Base-by-base conservation (phyloP, 2,797 vertebrate species). In the Trichosurus vulpecula region DNA sequence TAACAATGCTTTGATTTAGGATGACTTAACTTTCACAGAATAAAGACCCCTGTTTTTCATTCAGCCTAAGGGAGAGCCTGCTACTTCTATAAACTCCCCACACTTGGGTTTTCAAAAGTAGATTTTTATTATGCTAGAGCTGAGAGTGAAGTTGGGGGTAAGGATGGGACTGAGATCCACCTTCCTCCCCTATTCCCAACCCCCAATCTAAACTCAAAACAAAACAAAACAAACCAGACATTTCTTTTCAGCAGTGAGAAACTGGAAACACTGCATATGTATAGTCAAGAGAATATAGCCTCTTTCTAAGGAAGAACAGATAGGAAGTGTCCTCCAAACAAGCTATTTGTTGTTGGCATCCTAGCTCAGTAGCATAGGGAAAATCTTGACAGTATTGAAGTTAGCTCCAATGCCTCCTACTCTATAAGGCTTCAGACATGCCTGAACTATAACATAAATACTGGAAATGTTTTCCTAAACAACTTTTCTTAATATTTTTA, bases 1-100 rank as follows among this genome's bases (percentile, higher is more conserved):
- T 92, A 96, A 57, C 3, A 54, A 90, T 13, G 51, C 31, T 74
- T 91, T 94, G 92, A 55, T 92, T 91, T 95, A 89, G 51, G 22
- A 47, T 95, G 6, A 93, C 8, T 52, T 92, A 93, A 53, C 0
- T 30, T 95, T 61, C 27, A 93, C 0, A 58, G 22, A 54, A 94
- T 87, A 51, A 87, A 51, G 22, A 51, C 27, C 74, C 41, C 25
- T 87, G 74, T 47, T 87, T 81, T 87, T 87, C 74, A 51, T 87
- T 87, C 41, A 87, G 74, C 41, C 22, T 87, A 10, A 2, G 74
- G 10, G 74, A 81, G 41, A 87, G 9, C 16, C 74, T 87, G 41
- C 41, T 87, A 87, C 74, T 87, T 87, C 8, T 51, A 27, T 51
- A 87, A 87, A 87, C 41, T 87, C 25, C 25, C 10, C 41, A 29